Conservation (phyloP, 2,113 vertebrate species). For the Tor tambroides region DNA sequence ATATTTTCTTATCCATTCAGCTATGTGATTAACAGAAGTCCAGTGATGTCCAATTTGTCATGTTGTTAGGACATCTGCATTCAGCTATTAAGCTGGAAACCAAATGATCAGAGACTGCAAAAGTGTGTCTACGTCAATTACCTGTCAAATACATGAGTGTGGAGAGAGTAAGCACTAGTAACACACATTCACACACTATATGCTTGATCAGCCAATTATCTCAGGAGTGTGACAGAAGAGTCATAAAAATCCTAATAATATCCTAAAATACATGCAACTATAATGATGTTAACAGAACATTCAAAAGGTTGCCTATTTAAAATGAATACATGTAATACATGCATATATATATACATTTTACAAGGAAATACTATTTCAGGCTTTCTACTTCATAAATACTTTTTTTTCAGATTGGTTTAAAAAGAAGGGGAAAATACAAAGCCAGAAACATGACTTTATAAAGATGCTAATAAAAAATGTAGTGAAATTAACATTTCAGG, state of each 20-base stretch:
- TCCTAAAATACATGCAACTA: not conserved
- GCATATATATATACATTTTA: no score
- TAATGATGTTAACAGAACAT: not conserved
- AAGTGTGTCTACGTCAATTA: not conserved
- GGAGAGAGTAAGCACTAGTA: not conserved
- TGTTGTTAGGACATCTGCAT: constrained; percentile 6
- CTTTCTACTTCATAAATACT: no score
- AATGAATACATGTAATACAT: not conserved
- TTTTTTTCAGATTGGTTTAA: not conserved
- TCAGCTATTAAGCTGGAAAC: constrained; percentile 29
- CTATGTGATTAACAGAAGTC: constrained; percentile 11
- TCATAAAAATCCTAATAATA: not conserved
- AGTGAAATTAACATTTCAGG: not conserved
- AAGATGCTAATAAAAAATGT: not conserved
- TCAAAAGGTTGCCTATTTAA: not conserved
- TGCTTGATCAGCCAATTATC: not conserved
- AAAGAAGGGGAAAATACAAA: not conserved
- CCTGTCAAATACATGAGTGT: not conserved
- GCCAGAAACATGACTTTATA: not conserved
- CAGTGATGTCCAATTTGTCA: constrained; percentile 19
- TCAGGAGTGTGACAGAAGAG: not conserved
- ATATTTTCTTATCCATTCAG: constrained; percentile 1
- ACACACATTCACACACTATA: not conserved
- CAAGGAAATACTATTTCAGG: no score
- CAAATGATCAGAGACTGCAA: not conserved